Evolutionary conservation across 2,113 vertebrate species (phyloP).

Genomic region (Penelope pileata): DNA sequence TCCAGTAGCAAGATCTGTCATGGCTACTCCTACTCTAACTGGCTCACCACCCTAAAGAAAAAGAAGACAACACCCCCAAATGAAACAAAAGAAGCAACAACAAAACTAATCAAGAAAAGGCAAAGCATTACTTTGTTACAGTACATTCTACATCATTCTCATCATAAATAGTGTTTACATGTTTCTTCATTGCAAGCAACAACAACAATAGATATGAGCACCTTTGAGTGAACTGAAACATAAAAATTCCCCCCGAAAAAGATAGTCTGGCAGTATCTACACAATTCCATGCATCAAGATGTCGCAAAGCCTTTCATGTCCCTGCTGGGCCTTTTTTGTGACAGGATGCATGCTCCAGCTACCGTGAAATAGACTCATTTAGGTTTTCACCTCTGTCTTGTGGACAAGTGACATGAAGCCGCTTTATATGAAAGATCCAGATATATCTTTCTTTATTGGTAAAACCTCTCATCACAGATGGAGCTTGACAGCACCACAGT

Average conservation of each 20-base stretch:
- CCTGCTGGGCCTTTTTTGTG: background rate
- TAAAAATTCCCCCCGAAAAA: background rate
- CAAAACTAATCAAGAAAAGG: background rate
- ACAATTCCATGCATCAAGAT: background rate
- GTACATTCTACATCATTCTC: background rate
- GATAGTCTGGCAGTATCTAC: background rate
- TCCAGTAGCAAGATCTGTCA: slow-evolving; percentile 95
- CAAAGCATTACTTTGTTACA: background rate
- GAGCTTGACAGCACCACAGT: background rate
- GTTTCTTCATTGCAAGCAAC: background rate
- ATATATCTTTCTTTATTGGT: background rate
- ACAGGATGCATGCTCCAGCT: background rate
- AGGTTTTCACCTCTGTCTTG: background rate
- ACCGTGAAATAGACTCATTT: background rate
- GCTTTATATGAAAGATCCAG: background rate
- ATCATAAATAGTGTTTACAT: background rate
- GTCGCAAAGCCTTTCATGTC: background rate
- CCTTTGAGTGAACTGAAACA: background rate
- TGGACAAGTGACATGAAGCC: background rate
- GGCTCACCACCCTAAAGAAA: slow-evolving; percentile 86
- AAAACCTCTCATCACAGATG: background rate
- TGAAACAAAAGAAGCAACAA: background rate
- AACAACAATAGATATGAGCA: background rate
- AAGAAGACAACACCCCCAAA: background rate
- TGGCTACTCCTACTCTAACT: slow-evolving; percentile 91